Conservation (phyloP, 2,113 vertebrate species). For the Tachysurus fulvidraco region DNA sequence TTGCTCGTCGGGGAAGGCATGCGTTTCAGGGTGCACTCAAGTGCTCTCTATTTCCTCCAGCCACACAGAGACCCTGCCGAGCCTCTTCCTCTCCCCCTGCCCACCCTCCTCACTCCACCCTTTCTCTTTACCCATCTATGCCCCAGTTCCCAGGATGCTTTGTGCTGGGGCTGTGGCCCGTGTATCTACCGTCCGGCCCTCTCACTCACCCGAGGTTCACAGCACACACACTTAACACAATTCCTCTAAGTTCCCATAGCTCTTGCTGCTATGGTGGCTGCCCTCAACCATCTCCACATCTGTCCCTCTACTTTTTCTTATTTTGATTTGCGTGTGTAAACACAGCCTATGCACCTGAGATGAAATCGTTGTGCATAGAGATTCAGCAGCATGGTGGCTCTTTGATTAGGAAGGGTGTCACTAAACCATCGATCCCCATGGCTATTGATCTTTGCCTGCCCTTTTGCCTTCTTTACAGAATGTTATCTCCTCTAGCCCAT, state of each 20-base stretch:
- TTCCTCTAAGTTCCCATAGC: constrained; percentile 63
- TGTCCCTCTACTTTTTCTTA: background rate
- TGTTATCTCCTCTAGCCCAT: constrained; percentile 44
- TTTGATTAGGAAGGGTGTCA: constrained; percentile 60
- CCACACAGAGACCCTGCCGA: constrained; percentile 75
- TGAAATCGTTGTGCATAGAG: constrained; percentile 24
- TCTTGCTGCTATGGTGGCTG: background rate
- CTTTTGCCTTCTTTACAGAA: constrained; percentile 42
- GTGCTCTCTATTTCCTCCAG: constrained; percentile 78
- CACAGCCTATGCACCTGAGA: background rate
- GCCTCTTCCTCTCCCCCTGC: constrained; percentile 65
- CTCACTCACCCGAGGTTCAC: constrained; percentile 74
- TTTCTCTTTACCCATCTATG: constrained; percentile 59
- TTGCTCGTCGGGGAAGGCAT: constrained; percentile 82
- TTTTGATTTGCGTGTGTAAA: background rate
- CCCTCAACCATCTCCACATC: constrained; percentile 12
- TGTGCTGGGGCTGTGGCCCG: constrained; percentile 83
- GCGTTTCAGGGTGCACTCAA: constrained; percentile 75
- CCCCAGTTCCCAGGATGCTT: constrained; percentile 74
- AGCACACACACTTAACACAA: constrained; percentile 65
- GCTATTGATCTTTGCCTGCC: constrained; percentile 45
- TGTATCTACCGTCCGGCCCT: constrained; percentile 78
- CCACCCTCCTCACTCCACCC: constrained; percentile 61
- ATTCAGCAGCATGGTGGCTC: constrained; percentile 21
- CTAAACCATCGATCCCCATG: constrained; percentile 49